Evolutionary conservation across 2,113 vertebrate species (phyloP), one percentile per base, ranked within the genome.

Genomic region (Hymenochirus boettgeri): DNA sequence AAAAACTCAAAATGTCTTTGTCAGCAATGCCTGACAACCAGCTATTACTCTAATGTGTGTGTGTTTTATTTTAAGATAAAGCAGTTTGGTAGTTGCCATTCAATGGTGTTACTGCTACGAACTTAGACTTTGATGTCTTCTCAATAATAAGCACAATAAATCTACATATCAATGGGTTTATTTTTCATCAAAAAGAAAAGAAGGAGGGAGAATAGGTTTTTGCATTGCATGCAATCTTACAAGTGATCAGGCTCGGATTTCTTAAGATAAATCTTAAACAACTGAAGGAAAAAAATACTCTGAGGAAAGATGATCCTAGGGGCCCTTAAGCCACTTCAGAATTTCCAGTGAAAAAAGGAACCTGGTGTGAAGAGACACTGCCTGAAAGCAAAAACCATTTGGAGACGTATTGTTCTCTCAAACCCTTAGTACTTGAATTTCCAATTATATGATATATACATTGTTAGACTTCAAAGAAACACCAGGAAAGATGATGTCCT

Each of bases 301-400:
- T 62, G 62, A 53, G 57, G 52, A 59, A 25, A 65, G 62, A 13
- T 65, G n/a, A 59, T 22, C 47, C 46, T 54, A 59, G 39, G 54
- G 17, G 24, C 35, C 55, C 21, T 25, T 48, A 9, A 70, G 29
- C 71, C 42, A 67, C 79, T 83, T 81, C 79, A 74, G 74, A 58
- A 62, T 77, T 69, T 72, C 59, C 55, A 78, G 75, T 64, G 64
- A 70, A 45, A 70, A 76, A 79, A 81, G 76, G 72, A 78, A 79
- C 77, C 35, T 72, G 48, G 57, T 70, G 73, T 74, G 70, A 71
- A 76, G 74, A 57, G 72, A 70, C 62, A 10, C 1, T 71, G 75
- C 73, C 72, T 82, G 37, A 73, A 51, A 79, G 64, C 74, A 69
- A 61, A 72, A 72, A 76, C 33, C 61, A 78, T 75, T 70, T 35